Conservation (phyloP, 2,888 invertebrate species). For the Desoria tigrina region DNA sequence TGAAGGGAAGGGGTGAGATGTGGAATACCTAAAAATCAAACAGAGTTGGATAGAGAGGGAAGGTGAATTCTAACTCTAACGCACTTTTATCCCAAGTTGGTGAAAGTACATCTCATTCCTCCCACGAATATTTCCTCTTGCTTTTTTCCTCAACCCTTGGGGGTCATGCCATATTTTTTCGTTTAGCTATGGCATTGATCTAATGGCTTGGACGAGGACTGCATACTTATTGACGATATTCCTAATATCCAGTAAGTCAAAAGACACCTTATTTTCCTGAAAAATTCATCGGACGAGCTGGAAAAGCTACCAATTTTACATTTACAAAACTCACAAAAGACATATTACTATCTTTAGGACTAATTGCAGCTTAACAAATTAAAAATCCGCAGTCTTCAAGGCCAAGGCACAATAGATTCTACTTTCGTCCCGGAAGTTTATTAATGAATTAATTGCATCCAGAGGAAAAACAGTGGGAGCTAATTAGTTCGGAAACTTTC, state of each 20-base stretch:
- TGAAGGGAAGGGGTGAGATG: slow-evolving; percentile 1
- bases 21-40: background rate
- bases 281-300: slow-evolving; percentile 22
- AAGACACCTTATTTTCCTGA: background rate
- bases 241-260: slow-evolving; percentile 17
- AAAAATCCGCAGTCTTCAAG: too few relatives aligned
- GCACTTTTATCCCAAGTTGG: slow-evolving; percentile 8
- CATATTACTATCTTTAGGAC: too few relatives aligned
- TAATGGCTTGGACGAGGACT: slow-evolving; percentile 34
- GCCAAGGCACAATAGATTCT: too few relatives aligned
- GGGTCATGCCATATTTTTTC: slow-evolving; percentile 44
- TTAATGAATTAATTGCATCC: slow-evolving; percentile 18
- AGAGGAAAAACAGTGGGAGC: slow-evolving; percentile 10
- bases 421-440: slow-evolving; percentile 11
- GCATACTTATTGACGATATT: slow-evolving; percentile 30
- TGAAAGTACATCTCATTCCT: slow-evolving; percentile 1
- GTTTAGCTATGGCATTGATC: slow-evolving; percentile 39
- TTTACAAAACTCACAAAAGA: background rate
- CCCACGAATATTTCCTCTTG: slow-evolving; percentile 11
- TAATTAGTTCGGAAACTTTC: slow-evolving; percentile 12
- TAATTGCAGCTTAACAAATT: too few relatives aligned
- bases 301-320: background rate
- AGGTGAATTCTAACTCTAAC: background rate
- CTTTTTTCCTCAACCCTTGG: slow-evolving; percentile 24
- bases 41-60: background rate